phyloP scores from a whole-genome alignment of 2,113 vertebrate species.

The Myrmecobius fasciatus region DNA sequence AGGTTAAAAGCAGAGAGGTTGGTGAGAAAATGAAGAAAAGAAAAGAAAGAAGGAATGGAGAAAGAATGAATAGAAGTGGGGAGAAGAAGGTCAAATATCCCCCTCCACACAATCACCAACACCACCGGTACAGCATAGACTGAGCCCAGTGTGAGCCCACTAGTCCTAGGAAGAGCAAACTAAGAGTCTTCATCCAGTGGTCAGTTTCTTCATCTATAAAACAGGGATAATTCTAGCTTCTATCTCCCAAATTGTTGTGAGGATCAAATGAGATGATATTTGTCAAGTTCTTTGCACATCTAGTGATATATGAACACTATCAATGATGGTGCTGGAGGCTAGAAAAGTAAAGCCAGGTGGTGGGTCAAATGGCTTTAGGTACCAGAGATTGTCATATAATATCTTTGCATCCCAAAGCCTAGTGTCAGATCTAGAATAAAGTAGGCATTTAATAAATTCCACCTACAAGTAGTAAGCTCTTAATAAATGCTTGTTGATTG shows the following conservation, averaged over 20 bases:
- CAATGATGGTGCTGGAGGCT: neutral
- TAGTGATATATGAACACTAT: neutral
- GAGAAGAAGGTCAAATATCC: neutral
- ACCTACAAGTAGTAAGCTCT: neutral
- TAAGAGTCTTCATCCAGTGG: neutral
- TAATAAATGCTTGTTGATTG: neutral
- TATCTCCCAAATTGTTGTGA: neutral
- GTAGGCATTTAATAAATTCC: neutral
- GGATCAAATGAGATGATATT: neutral
- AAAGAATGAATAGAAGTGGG: neutral
- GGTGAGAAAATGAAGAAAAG: neutral
- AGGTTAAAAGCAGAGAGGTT: neutral
- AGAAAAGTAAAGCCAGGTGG: neutral
- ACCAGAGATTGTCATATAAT: neutral
- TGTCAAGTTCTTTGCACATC: neutral
- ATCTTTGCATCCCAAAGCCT: neutral
- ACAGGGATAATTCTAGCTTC: neutral
- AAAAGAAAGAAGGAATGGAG: neutral
- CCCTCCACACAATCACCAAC: too few relatives aligned
- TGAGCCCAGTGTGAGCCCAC: neutral
- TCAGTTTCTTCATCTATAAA: neutral
- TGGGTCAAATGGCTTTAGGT: neutral
- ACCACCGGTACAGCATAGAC: neutral
- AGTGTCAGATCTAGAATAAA: neutral
- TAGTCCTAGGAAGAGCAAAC: neutral